A percentile compares a stretch with the other conserved stretches of the same genome.
These are phyloP conservation scores for Sipha maydis DNA, from an alignment of 2,888 invertebrate genomes.

Conservation along the genomic window DNA sequence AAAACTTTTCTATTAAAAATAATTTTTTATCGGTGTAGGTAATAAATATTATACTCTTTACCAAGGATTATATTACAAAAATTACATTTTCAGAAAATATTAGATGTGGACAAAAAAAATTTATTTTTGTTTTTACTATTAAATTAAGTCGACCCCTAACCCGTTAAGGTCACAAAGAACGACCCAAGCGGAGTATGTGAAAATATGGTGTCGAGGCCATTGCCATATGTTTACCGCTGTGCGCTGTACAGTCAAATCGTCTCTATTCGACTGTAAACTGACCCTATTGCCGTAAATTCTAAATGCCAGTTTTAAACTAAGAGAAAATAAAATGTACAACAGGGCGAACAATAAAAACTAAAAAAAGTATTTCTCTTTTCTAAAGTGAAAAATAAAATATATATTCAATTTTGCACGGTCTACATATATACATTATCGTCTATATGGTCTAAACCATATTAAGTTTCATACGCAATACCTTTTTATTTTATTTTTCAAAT, in stretches of 20 bases:
- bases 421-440: neutral
- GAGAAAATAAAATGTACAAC: neutral
- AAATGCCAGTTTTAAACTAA: neutral
- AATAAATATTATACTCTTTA: neutral
- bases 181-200: neutral
- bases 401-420: neutral
- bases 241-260: neutral
- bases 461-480: neutral
- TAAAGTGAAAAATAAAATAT: neutral
- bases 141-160: slow-evolving; percentile 21
- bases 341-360: neutral
- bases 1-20: neutral
- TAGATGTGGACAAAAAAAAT: neutral
- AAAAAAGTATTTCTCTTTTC: neutral
- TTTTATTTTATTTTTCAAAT: neutral
- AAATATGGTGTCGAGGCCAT: neutral
- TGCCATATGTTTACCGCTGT: neutral
- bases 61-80: neutral
- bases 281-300: neutral
- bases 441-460: neutral
- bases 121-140: neutral
- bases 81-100: neutral
- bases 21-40: neutral
- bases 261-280: neutral
- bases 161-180: neutral